Evolutionary conservation across 2,113 vertebrate genomes (phyloP).

Genomic region (Egretta garzetta): DNA sequence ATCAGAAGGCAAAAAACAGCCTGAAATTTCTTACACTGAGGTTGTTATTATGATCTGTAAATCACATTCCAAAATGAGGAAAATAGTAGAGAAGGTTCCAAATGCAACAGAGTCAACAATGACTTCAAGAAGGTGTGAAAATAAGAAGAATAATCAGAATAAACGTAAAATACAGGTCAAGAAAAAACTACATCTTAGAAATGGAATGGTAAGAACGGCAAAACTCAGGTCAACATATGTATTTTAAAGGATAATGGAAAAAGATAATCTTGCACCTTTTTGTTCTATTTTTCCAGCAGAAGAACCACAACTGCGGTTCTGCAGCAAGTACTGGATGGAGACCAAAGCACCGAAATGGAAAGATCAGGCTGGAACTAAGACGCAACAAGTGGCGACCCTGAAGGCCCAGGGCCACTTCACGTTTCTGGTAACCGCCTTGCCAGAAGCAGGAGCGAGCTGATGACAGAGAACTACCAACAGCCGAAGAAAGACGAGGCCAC

Average conservation of each 20-base stretch:
- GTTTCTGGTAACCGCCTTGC: background rate
- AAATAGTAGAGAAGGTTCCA: background rate
- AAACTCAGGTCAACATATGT: accelerated
- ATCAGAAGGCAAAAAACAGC: background rate
- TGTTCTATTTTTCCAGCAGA: background rate
- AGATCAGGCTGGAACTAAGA: too few relatives aligned
- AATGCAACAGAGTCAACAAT: background rate
- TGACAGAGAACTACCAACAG: accelerated
- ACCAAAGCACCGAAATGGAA: accelerated
- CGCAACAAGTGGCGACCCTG: accelerated
- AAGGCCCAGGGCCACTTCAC: background rate
- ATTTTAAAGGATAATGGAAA: background rate
- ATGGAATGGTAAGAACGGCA: accelerated
- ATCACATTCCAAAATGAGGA: background rate
- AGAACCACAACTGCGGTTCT: background rate
- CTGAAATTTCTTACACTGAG: background rate
- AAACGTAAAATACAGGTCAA: background rate
- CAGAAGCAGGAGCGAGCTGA: accelerated
- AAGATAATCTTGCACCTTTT: background rate
- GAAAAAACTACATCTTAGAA: background rate
- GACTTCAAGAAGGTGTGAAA: background rate
- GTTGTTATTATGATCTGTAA: background rate
- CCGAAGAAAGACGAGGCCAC: accelerated
- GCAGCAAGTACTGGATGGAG: background rate
- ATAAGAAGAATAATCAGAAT: background rate